Percentiles rank a stretch among this genome's conserved stretches.
Evolutionary conservation across 2,888 invertebrate genomes (phyloP).

Genomic region (Trichogramma evanescens): DNA sequence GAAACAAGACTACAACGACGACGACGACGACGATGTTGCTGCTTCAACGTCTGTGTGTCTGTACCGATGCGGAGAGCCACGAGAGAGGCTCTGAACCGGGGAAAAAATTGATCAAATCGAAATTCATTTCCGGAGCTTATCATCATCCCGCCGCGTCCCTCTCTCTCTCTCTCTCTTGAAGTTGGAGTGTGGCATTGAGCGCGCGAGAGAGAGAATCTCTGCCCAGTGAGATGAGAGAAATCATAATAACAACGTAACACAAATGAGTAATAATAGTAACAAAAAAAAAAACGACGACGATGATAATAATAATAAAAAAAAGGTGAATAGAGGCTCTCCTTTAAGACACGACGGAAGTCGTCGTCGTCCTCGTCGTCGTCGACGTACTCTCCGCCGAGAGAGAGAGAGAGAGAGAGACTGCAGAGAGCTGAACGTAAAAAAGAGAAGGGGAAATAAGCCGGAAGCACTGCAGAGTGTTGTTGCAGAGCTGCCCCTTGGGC

Average conservation of each 20-base stretch:
- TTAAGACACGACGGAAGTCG: constrained; percentile 42
- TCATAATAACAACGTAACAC: too few species aligned
- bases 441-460: too few species aligned
- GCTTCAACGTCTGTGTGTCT: not conserved
- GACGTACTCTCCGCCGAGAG: not conserved
- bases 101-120: not conserved
- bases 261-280: too few species aligned
- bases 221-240: too few species aligned
- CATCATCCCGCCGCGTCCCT: constrained; percentile 24
- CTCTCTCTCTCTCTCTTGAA: too few species aligned
- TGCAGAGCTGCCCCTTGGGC: not conserved
- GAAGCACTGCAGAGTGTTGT: not conserved
- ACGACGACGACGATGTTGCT: too few species aligned
- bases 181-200: too few species aligned
- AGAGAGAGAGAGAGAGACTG: not conserved
- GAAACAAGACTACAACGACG: not conserved
- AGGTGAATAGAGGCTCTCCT: constrained; percentile 36
- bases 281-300: not conserved
- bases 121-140: not conserved
- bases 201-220: too few species aligned
- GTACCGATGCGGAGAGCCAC: constrained; percentile 12
- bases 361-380: not conserved
- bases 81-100: not conserved
- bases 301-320: constrained; percentile 32
- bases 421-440: not conserved